These are phyloP conservation scores for Ooceraea biroi DNA, from an alignment of 1,140 invertebrate species.

Conservation along the genomic window DNA sequence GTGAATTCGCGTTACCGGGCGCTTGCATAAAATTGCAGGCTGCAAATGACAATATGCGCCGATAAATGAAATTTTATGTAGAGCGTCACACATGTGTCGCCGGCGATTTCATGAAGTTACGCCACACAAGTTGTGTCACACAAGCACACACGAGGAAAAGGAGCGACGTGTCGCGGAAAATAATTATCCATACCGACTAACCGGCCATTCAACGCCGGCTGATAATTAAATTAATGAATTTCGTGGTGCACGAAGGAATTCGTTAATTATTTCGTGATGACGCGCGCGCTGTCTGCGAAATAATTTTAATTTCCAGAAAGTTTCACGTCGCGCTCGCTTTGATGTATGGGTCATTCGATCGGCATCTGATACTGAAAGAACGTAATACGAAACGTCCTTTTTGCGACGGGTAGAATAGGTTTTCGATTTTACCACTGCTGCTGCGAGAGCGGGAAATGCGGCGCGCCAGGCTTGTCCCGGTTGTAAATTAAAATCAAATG, in stretches of 20 bases:
- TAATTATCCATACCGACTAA: neutral
- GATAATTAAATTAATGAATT: neutral
- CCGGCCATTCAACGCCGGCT: neutral
- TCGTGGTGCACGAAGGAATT: neutral
- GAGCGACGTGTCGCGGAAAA: neutral
- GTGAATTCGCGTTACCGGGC: slow-evolving; percentile 69
- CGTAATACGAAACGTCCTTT: slow-evolving; percentile 51
- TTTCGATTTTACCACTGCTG: slow-evolving; percentile 26
- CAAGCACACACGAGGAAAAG: too few relatives aligned
- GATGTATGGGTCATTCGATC: slow-evolving; percentile 64
- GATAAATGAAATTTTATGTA: slow-evolving; percentile 60
- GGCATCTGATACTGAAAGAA: slow-evolving; percentile 39
- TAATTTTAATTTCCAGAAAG: slow-evolving; percentile 55
- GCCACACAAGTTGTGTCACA: neutral
- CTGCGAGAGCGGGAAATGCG: neutral
- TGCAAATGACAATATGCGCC: slow-evolving; percentile 53
- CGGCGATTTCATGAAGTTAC: slow-evolving; percentile 25
- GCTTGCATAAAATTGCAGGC: slow-evolving; percentile 52
- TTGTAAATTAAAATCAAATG: slow-evolving; percentile 59
- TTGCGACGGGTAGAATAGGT: slow-evolving; percentile 43
- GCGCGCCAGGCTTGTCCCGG: neutral
- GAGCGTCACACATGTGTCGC: neutral
- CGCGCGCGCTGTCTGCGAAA: neutral
- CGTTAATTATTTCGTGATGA: neutral
- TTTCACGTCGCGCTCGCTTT: slow-evolving; percentile 30